phyloP scores from a whole-genome alignment of 1,140 invertebrate species.

The Apis laboriosa region DNA sequence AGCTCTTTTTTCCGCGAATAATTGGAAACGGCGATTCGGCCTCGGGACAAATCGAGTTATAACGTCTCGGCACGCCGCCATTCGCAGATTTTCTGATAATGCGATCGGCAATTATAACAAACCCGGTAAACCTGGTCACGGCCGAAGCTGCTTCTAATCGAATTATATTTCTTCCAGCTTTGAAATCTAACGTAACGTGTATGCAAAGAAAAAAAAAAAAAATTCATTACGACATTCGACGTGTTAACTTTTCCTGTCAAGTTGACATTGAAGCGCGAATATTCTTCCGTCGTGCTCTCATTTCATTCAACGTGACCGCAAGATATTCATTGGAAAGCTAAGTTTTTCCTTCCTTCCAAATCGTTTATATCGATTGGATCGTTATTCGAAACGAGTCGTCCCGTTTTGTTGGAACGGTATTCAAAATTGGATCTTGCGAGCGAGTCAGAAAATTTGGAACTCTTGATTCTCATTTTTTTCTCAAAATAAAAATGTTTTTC shows the following conservation, averaged over 20 bases:
- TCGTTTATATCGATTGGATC: background rate
- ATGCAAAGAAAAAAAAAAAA: too few relatives aligned
- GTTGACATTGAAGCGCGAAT: background rate
- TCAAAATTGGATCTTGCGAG: background rate
- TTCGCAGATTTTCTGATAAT: constrained; percentile 35
- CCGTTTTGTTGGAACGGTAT: background rate
- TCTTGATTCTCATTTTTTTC: too few relatives aligned
- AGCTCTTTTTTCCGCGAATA: background rate
- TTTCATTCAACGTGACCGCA: background rate
- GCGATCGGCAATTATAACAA: constrained; percentile 40
- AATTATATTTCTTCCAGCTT: constrained; percentile 33
- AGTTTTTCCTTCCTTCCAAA: background rate
- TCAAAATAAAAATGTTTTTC: too few relatives aligned
- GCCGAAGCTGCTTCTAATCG: constrained; percentile 29
- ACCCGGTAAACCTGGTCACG: constrained; percentile 33
- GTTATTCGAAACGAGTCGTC: background rate
- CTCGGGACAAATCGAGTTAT: constrained; percentile 24
- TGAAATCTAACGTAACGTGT: background rate
- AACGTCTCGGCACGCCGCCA: background rate
- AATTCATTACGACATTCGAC: too few relatives aligned
- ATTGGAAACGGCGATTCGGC: background rate
- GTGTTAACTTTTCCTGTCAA: background rate
- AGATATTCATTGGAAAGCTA: background rate
- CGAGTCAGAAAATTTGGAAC: too few relatives aligned
- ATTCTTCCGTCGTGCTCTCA: constrained; percentile 1